phyloP scores from a whole-genome alignment of 1,140 invertebrate genomes.

The Meloidogyne exigua region DNA sequence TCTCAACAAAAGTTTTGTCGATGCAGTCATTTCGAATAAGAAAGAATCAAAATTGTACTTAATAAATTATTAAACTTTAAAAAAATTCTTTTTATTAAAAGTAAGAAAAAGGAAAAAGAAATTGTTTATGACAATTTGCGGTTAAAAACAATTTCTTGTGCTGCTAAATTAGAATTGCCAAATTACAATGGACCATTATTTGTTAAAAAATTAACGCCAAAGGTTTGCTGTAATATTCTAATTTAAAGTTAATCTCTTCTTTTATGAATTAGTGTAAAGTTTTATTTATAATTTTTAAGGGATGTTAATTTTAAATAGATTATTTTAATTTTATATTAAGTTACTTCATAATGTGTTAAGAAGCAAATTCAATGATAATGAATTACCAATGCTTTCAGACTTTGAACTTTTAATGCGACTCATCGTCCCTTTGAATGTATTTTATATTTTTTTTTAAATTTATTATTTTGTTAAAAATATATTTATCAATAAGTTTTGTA shows the following conservation, averaged over 20 bases:
- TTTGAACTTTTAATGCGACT: not conserved
- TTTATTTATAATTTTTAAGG: no score
- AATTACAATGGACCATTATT: constrained; percentile 8
- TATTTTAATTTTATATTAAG: not conserved
- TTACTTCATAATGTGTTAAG: not conserved
- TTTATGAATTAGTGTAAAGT: no score
- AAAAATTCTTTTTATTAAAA: not conserved
- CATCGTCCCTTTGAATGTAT: not conserved
- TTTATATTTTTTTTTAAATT: no score
- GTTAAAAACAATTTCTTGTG: constrained; percentile 10
- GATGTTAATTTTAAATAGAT: no score
- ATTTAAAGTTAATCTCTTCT: no score
- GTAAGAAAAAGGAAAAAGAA: not conserved
- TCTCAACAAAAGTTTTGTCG: not conserved
- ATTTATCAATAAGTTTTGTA: no score
- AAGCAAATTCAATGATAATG: not conserved
- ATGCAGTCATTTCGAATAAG: not conserved
- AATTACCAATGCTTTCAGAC: not conserved
- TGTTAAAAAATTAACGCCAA: not conserved
- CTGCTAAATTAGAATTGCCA: constrained; percentile 10
- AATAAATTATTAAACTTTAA: not conserved
- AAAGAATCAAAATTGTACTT: not conserved
- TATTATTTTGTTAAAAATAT: no score
- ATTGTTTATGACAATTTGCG: not conserved
- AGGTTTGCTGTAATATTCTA: not conserved